These are phyloP conservation scores for Astatoreochromis straeleni DNA, from an alignment of 2,113 vertebrate genomes.

Conservation along the genomic window DNA sequence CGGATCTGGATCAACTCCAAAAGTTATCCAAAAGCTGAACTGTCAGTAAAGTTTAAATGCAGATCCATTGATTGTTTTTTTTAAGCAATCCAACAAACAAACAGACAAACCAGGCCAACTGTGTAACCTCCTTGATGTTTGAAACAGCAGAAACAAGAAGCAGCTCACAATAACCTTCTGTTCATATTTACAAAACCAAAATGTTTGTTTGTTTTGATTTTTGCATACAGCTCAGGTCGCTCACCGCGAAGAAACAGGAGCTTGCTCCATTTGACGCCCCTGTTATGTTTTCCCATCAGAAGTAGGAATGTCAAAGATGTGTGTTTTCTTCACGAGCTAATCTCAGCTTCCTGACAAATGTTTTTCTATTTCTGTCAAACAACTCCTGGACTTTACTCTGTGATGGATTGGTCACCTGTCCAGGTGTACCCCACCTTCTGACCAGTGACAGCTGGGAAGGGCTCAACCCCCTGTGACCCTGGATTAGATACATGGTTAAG, in stretches of 20 bases:
- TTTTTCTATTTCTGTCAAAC: not conserved
- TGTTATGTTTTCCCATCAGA: not conserved
- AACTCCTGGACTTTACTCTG: not conserved
- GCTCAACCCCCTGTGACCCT: not conserved
- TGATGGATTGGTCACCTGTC: not conserved
- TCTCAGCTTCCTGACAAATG: not conserved
- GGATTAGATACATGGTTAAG: not conserved
- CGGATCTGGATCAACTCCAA: not conserved
- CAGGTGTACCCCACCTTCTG: not conserved
- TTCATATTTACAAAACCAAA: not conserved
- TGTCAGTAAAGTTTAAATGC: not conserved
- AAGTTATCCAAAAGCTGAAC: not conserved
- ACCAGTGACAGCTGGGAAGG: not conserved
- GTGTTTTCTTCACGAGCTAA: not conserved
- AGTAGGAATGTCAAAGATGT: not conserved
- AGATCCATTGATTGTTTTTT: fast-evolving
- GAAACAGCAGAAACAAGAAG: not conserved
- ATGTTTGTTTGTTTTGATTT: not conserved
- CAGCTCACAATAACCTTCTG: not conserved
- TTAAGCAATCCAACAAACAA: not conserved
- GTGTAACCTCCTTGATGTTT: not conserved
- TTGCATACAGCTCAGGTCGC: not conserved
- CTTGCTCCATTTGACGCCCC: not conserved
- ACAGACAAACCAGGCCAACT: not conserved
- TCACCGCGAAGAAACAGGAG: not conserved